phyloP scores from a whole-genome alignment of 2,113 vertebrate species.

The Aythya baeri region DNA sequence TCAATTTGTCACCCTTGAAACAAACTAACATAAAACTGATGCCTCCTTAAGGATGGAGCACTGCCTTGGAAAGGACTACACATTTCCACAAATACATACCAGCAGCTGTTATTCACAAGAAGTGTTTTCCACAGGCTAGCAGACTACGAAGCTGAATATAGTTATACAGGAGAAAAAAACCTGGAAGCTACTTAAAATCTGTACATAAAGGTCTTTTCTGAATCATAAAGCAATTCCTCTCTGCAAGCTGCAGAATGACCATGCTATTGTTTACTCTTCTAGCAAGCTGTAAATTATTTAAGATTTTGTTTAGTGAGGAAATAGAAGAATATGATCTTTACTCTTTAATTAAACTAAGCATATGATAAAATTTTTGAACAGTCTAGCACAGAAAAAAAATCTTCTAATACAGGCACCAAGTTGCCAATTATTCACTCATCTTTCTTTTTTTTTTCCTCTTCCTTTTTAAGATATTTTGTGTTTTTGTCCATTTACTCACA shows the following conservation, averaged over 20 bases:
- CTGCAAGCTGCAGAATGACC: conserved; percentile 18
- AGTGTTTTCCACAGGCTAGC: background rate
- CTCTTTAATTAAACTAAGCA: conserved; percentile 51
- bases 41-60: background rate
- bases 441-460: background rate
- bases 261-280: background rate
- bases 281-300: conserved; percentile 28
- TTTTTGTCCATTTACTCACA: background rate
- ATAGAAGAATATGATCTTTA: background rate
- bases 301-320: background rate
- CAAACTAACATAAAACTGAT: background rate
- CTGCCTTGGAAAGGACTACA: background rate
- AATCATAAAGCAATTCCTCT: background rate
- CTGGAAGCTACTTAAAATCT: background rate
- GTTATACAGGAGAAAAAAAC: background rate
- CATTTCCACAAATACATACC: background rate
- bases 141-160: conserved; percentile 51
- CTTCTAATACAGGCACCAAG: background rate
- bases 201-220: background rate
- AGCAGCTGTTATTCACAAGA: conserved; percentile 19
- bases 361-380: background rate
- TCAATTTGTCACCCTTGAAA: background rate
- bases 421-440: background rate
- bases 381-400: background rate
- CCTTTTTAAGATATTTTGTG: background rate